These are phyloP conservation scores for Pheosia tremula DNA, from an alignment of 2,888 invertebrate species.

Conservation along the genomic window DNA sequence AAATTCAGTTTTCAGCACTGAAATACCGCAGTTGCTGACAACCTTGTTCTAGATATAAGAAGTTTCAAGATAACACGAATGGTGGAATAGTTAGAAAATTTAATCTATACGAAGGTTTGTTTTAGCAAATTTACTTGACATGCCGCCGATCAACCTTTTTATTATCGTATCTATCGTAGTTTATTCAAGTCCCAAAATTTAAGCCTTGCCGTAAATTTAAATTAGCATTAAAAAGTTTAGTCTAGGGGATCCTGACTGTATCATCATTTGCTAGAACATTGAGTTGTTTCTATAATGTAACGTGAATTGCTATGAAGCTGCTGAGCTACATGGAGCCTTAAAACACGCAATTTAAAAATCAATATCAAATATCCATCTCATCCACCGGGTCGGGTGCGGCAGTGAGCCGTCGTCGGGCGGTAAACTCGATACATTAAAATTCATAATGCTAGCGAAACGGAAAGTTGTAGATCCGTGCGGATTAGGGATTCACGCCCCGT, in stretches of 20 bases:
- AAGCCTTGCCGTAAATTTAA: too few species aligned
- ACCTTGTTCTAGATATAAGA: conserved; percentile 1
- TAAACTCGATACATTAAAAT: conserved; percentile 25
- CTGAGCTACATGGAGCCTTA: neutral
- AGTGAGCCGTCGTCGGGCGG: conserved; percentile 15
- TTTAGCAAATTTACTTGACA: too few species aligned
- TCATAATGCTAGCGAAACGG: conserved; percentile 20
- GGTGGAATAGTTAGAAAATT: too few species aligned
- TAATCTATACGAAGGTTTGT: too few species aligned
- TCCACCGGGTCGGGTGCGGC: neutral
- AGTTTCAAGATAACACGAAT: neutral
- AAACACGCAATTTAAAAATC: conserved; percentile 6
- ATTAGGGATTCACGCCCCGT: conserved; percentile 6
- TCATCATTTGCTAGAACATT: too few species aligned
- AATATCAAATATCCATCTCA: conserved; percentile 6
- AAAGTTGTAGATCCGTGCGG: conserved; percentile 20
- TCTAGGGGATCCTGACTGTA: too few species aligned
- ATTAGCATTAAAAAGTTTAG: too few species aligned
- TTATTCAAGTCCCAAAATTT: too few species aligned
- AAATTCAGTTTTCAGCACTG: conserved; percentile 37
- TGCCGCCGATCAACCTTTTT: too few species aligned
- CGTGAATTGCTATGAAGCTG: neutral
- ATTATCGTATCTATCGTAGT: too few species aligned
- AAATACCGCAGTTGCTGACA: conserved; percentile 7
- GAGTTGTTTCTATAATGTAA: too few species aligned